Evolutionary conservation across 2,888 invertebrate species (phyloP).

Genomic region (Anticlea derivata): DNA sequence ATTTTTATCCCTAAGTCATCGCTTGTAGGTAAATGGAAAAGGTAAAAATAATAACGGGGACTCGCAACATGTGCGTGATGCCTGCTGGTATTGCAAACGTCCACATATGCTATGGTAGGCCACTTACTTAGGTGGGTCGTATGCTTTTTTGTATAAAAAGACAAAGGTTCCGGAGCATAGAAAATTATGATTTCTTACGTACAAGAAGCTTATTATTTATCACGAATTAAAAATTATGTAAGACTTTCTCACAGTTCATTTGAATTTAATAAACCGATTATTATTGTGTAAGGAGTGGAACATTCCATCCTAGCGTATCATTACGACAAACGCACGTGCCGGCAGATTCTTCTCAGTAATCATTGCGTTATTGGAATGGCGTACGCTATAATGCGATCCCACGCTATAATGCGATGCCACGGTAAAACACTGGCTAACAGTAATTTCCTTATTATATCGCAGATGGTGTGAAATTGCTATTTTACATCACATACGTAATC

Average conservation of each 20-base stretch:
- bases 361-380: constrained; percentile 35
- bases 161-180: too few species aligned
- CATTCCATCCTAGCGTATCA: constrained; percentile 1
- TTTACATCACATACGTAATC: constrained; percentile 16
- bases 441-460: constrained; percentile 51
- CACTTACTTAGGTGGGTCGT: too few species aligned
- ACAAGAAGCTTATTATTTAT: too few species aligned
- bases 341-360: constrained; percentile 27
- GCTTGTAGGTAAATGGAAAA: too few species aligned
- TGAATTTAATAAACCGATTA: neutral
- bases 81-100: too few species aligned
- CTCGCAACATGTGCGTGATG: too few species aligned
- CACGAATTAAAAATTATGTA: too few species aligned
- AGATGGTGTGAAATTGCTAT: constrained; percentile 50
- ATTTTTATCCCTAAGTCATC: too few species aligned
- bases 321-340: constrained; percentile 31
- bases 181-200: too few species aligned
- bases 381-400: constrained; percentile 49
- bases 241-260: neutral
- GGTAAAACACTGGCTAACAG: constrained; percentile 45
- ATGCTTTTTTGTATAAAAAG: too few species aligned
- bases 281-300: constrained; percentile 3
- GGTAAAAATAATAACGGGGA: too few species aligned
- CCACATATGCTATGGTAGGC: too few species aligned
- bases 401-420: constrained; percentile 50